Evolutionary conservation across 2,113 vertebrate species (phyloP).

Genomic region (Protobothrops flavoviridis): DNA sequence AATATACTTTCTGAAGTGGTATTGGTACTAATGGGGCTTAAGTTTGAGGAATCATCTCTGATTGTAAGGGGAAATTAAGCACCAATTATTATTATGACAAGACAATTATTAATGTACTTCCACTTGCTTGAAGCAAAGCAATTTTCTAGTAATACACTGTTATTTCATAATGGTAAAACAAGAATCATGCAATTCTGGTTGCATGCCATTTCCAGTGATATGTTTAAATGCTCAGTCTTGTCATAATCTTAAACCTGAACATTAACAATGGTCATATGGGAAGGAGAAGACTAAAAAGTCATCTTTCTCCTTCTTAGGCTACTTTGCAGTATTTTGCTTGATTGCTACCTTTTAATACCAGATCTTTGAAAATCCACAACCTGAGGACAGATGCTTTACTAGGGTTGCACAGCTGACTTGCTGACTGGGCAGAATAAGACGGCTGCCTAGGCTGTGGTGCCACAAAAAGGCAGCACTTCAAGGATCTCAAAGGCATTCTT

Average conservation of each 20-base stretch:
- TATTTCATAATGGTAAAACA: background rate
- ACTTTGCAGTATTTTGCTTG: background rate
- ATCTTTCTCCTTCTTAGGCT: background rate
- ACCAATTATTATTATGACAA: background rate
- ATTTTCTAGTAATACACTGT: background rate
- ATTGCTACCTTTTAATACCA: background rate
- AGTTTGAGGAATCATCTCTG: background rate
- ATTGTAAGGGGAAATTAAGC: background rate
- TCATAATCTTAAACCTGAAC: background rate
- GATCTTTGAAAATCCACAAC: background rate
- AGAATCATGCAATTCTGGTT: background rate
- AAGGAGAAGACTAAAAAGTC: background rate
- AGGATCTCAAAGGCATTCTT: background rate
- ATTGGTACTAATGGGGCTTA: background rate
- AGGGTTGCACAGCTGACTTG: background rate
- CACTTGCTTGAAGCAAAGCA: background rate
- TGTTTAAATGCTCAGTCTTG: background rate
- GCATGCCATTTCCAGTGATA: background rate
- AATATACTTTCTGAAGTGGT: background rate
- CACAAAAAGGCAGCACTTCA: background rate
- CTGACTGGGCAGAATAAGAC: background rate
- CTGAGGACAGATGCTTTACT: background rate
- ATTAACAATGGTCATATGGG: background rate
- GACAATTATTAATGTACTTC: background rate
- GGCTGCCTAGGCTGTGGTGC: background rate